Conservation (phyloP, 2,888 invertebrate species). For the Allolobophora icterica region DNA sequence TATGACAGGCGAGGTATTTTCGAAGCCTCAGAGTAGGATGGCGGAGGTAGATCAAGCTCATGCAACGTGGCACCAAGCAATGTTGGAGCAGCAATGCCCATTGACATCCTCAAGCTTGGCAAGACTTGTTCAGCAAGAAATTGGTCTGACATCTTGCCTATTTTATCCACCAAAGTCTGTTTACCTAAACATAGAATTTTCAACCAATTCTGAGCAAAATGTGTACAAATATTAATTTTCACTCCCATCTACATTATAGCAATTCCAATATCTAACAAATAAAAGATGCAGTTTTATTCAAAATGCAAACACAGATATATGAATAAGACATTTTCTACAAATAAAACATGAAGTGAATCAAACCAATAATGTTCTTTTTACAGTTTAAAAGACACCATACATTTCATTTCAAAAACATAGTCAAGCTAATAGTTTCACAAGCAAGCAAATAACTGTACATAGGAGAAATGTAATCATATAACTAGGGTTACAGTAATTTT, state of each 20-base stretch:
- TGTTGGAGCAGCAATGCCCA: neutral
- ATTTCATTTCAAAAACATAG: too few species aligned
- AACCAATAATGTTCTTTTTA: too few species aligned
- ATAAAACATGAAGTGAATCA: too few species aligned
- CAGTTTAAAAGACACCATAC: too few species aligned
- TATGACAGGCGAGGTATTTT: constrained; percentile 27
- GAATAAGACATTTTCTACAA: too few species aligned
- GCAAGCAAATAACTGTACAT: too few species aligned
- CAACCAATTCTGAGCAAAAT: neutral
- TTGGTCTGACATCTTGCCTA: neutral
- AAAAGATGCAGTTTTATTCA: too few species aligned
- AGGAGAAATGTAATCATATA: too few species aligned
- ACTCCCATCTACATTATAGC: neutral
- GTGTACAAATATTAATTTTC: neutral
- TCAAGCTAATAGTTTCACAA: too few species aligned
- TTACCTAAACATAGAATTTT: neutral
- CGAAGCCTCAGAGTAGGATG: neutral
- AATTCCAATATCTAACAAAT: neutral
- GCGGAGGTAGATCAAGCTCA: neutral
- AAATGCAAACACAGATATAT: too few species aligned
- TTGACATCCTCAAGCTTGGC: neutral
- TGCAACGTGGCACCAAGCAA: neutral
- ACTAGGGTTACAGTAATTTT: too few species aligned
- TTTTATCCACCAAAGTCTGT: neutral
- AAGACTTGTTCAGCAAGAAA: neutral